These are phyloP conservation scores for Aromia moschata DNA, from an alignment of 2,888 invertebrate species.

Conservation along the genomic window DNA sequence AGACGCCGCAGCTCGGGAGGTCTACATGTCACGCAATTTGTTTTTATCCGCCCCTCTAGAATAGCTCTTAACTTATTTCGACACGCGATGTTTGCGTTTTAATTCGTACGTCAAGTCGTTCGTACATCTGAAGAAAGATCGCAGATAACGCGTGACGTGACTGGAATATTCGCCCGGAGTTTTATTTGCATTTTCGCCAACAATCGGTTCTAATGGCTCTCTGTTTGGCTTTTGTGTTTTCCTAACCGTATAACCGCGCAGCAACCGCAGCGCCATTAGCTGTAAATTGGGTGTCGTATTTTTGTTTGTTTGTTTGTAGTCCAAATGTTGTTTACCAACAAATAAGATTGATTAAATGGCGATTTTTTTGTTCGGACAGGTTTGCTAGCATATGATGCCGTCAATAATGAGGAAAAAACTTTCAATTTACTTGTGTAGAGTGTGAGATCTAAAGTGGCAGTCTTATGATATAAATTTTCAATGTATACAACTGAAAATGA, in stretches of 20 bases:
- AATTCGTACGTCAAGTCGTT: constrained; percentile 15
- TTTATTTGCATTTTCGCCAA: constrained; percentile 12
- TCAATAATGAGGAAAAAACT: no score
- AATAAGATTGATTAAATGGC: no score
- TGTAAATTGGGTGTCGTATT: no score
- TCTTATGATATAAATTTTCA: no score
- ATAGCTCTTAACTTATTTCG: constrained; percentile 5
- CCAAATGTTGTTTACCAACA: no score
- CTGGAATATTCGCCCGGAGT: background rate
- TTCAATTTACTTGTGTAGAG: no score
- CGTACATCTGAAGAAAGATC: constrained; percentile 18
- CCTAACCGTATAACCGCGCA: background rate
- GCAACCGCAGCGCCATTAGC: background rate
- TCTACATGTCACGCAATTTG: constrained; percentile 3
- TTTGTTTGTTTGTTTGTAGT: no score
- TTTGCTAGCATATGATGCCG: no score
- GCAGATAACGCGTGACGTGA: constrained; percentile 17
- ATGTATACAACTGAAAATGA: no score
- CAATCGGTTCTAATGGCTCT: constrained; percentile 4
- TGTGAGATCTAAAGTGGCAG: no score
- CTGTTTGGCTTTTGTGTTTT: background rate
- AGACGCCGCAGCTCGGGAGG: background rate
- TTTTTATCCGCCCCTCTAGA: constrained; percentile 14
- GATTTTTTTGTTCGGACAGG: no score
- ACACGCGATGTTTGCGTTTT: constrained; percentile 23